Evolutionary conservation across 2,797 vertebrate genomes (phyloP), one percentile per base, ranked within the genome.

Genomic region (Bryconaethiops microstoma): DNA sequence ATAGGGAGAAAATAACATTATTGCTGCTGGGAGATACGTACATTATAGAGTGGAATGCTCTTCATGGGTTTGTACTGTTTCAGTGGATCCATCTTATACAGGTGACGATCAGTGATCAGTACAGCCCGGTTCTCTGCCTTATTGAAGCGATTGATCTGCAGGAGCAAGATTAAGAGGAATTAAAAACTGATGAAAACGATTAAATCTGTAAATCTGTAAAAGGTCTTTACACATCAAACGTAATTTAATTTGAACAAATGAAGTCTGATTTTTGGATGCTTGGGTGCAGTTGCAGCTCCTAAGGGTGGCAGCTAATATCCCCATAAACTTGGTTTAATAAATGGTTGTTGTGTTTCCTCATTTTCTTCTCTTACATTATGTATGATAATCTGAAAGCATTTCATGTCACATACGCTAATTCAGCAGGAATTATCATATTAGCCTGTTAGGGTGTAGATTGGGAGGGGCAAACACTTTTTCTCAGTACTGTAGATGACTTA

Each of bases 41-140:
- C 98, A 0, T 99, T 99, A 87, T 99, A 98, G 7, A 99, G 96
- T 0, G 98, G 97, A 87, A 95, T 98, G 88, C 94, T 98, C 93
- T 96, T 99, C 98, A 99, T 99, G 86, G 97, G 95, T 45, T 96
- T 97, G 93, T 96, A 99, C 89, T 97, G 95, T 92, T 95, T 99
- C 78, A 94, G 88, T 52, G 98, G 97, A 86, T 99, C 97, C 97
- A 99, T 96, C 94, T 99, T 99, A 88, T 99, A 99, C 21, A 99
- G 93, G 90, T 99, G 98, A 0, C 98, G 94, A 84, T 99, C 98
- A 0, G 97, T 99, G 85, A 99, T 96, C 89, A 99, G 95, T 88
- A 99, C 94, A 0, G 96, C 94, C 68, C 97, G 92, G 90, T 99
- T 93, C 91, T 98, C 96, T 16, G 96, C 93, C 86, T 97, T 99